Evolutionary conservation across 1,140 invertebrate genomes (phyloP).

Genomic region (Ips typographus): DNA sequence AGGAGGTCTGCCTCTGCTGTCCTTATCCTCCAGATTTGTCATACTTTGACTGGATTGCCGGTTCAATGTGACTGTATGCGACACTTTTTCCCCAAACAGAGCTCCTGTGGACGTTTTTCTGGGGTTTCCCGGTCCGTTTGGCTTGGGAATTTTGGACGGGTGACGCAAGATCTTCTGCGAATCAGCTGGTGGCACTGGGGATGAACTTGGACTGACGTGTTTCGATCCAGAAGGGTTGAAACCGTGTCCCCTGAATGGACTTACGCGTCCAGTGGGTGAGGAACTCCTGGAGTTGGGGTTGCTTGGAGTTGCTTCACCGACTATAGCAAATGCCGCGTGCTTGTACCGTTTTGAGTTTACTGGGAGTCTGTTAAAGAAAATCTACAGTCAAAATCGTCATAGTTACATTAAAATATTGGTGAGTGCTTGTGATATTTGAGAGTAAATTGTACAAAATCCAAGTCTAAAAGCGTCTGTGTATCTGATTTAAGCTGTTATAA

Average conservation of each 20-base stretch:
- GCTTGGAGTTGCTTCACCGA: conserved; percentile 56
- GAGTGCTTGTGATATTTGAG: no score
- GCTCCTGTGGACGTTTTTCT: conserved; percentile 35
- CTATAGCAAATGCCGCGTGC: conserved; percentile 61
- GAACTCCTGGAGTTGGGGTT: conserved; percentile 52
- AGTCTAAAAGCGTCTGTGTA: no score
- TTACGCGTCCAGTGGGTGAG: conserved; percentile 55
- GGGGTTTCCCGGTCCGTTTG: conserved; percentile 12
- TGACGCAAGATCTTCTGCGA: conserved; percentile 10
- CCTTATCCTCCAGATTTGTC: conserved; percentile 44
- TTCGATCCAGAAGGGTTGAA: conserved; percentile 54
- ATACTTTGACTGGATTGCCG: conserved; percentile 47
- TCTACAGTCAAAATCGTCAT: no score
- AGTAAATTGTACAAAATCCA: no score
- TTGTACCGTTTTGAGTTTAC: conserved; percentile 44
- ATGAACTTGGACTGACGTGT: conserved; percentile 46
- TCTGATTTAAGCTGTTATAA: no score
- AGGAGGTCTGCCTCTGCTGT: conserved; percentile 35
- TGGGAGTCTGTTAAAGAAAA: conserved; percentile 18
- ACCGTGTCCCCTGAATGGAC: conserved; percentile 60
- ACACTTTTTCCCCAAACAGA: conserved; percentile 42
- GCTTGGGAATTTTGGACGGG: conserved; percentile 40
- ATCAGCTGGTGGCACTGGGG: conserved; percentile 44
- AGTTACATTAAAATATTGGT: no score
- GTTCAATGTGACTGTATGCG: conserved; percentile 32